Percentiles rank a stretch among this genome's conserved stretches.
Conservation (phyloP, 2,797 vertebrate species). For the Acrocephalus scirpaceus region DNA sequence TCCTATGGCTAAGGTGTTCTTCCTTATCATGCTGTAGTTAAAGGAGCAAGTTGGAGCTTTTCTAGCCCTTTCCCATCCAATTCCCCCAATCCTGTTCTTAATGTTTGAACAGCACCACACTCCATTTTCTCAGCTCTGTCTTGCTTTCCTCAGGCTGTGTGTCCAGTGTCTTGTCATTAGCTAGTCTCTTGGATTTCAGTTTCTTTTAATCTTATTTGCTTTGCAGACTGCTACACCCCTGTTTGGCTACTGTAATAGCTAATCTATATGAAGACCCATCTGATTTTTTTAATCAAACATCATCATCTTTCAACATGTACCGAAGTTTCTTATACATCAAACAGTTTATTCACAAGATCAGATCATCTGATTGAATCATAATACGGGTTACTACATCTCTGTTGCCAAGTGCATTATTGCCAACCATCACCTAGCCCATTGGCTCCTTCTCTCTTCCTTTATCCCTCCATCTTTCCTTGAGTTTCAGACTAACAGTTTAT, state of each 20-base stretch:
- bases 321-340: conserved; percentile 5
- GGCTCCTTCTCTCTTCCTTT: neutral
- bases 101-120: neutral
- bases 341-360: neutral
- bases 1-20: neutral
- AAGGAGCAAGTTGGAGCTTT: neutral
- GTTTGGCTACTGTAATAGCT: neutral
- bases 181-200: neutral
- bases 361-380: neutral
- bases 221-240: neutral
- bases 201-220: neutral
- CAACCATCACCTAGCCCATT: neutral
- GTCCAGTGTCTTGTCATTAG: neutral
- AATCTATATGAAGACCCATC: neutral
- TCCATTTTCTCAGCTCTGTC: neutral
- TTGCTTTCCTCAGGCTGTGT: neutral
- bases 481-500: conserved; percentile 37
- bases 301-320: neutral
- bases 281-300: neutral
- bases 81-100: neutral
- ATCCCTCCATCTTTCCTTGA: conserved; percentile 36
- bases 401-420: neutral
- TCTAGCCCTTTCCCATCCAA: neutral
- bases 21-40: neutral
- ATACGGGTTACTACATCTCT: neutral